Evolutionary conservation across 2,888 invertebrate genomes (phyloP).

Genomic region (Bugulina stolonifera): DNA sequence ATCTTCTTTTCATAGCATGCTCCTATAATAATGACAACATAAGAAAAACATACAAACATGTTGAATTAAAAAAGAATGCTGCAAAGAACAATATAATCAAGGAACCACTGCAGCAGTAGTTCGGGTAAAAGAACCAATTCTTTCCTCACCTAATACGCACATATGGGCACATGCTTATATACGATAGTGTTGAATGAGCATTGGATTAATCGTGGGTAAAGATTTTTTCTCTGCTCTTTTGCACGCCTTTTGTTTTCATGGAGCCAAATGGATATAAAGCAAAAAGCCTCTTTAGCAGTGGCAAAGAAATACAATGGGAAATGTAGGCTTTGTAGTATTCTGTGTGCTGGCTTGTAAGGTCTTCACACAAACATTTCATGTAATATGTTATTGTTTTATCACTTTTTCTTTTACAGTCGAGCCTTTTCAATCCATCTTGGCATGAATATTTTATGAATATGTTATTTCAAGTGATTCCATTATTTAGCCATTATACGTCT

Average conservation of each 20-base stretch:
- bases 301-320: neutral
- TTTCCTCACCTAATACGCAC: neutral
- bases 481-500: neutral
- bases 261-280: constrained; percentile 13
- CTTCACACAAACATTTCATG: constrained; percentile 2
- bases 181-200: neutral
- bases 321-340: neutral
- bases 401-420: neutral
- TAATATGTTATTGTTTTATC: neutral
- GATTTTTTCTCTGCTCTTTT: neutral
- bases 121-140: neutral
- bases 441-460: constrained; percentile 20
- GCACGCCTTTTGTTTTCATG: constrained; percentile 11
- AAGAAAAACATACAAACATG: constrained; percentile 25
- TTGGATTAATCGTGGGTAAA: neutral
- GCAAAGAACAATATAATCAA: neutral
- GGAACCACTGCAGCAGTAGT: neutral
- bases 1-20: constrained; percentile 5
- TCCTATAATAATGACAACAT: constrained; percentile 24
- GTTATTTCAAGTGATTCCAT: constrained; percentile 20
- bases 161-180: no score
- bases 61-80: neutral
- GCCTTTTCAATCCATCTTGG: neutral
- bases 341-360: neutral
- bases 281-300: neutral